Base-by-base conservation (phyloP, 2,888 invertebrate species). In the Dioctria rufipes region DNA sequence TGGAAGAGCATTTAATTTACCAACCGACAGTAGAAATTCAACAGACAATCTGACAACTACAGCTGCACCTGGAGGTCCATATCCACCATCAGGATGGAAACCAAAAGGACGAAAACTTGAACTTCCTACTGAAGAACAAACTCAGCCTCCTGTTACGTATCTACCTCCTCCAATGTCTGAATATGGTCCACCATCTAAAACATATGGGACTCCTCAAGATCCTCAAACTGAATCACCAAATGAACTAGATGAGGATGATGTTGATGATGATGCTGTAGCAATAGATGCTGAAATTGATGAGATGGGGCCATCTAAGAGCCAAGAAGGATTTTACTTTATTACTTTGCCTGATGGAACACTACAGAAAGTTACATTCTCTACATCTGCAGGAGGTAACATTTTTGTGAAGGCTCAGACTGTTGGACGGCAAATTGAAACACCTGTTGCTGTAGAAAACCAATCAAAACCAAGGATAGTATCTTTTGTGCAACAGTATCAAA, bases 1-100 rank as follows among this genome's bases (percentile, higher is more conserved):
- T 11, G 81, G 78, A 65, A 78, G 73, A 58, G 81, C 81, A 25
- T 81, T 81, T 65, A 69, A 78, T 43, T 63, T 81, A 6, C 81
- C 81, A 9, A 71, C 71, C 5, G 81, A 81, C 13, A 65, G 51
- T 5, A 25, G 58, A 13, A 51, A 13, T 42, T 42, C 25, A 49
- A 51, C 60, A 61, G 80, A 78, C 5, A 60, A 25, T 42, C 63
- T 42, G 9, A 58, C 67, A 11, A 69, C 67, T 46, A 54, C 51
- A 40, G 51, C 43, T 5, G 8, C 61, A 25, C 46, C 78, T 8
- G 42, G 58, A 6, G 51, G 73, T 0, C 78, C 79, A 11, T 81
- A 81, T 58, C 79, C 81, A 6, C 58, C 81, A 3, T 78, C 81
- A 25, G 81, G 81, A 60, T 78, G 67, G 69, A 69, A 60, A 25